Conservation (phyloP, 2,888 invertebrate genomes). For the Polyommatus icarus region DNA sequence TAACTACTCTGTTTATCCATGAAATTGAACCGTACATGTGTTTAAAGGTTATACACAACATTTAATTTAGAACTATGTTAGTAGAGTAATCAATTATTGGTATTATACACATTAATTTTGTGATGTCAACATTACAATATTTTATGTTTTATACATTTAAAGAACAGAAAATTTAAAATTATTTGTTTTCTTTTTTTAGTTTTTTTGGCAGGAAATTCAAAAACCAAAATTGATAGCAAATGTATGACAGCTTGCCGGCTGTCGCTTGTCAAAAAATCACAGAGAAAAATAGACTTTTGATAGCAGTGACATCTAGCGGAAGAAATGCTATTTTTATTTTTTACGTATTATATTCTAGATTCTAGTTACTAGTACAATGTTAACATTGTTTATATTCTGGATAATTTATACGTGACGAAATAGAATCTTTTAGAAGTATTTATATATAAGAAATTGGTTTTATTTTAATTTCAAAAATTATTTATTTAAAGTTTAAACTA, state of each 20-base stretch:
- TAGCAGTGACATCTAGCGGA: too few species aligned
- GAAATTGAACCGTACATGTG: constrained; percentile 74
- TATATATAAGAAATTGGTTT: too few species aligned
- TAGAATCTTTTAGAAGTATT: too few species aligned
- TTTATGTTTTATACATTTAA: not conserved
- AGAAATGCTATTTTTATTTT: too few species aligned
- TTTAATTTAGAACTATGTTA: constrained; percentile 38
- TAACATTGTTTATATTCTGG: too few species aligned
- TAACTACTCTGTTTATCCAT: constrained; percentile 62
- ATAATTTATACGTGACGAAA: too few species aligned
- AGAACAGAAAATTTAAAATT: constrained; percentile 12
- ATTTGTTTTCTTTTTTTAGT: constrained; percentile 6
- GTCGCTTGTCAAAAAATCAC: too few species aligned
- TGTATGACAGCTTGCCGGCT: too few species aligned
- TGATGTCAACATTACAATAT: not conserved
- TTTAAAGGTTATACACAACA: constrained; percentile 65
- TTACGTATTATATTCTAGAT: too few species aligned
- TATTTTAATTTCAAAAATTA: not conserved
- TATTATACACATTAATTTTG: not conserved
- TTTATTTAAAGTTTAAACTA: constrained; percentile 47
- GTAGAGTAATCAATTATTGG: not conserved
- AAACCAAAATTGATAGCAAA: not conserved
- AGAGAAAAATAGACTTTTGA: too few species aligned
- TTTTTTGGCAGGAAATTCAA: not conserved
- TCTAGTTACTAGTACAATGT: too few species aligned